Conservation (phyloP, 2,888 invertebrate genomes). For the Asteroscopus sphinx region DNA sequence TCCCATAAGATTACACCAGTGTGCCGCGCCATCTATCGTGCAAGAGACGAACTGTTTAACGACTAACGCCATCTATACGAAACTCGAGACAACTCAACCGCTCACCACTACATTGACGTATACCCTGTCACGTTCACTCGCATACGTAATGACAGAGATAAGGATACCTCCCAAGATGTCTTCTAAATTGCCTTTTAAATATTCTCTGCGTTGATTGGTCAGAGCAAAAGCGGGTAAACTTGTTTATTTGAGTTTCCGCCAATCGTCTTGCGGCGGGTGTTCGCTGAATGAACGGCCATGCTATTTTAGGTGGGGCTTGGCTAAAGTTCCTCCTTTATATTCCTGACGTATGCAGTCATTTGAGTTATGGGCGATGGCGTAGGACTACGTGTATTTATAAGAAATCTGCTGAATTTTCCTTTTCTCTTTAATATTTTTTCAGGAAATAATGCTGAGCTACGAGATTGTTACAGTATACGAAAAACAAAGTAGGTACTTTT, state of each 20-base stretch:
- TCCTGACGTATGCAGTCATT: slow-evolving; percentile 87
- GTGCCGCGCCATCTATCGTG: slow-evolving; percentile 72
- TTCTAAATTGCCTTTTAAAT: slow-evolving; percentile 79
- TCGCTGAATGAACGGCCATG: slow-evolving; percentile 81
- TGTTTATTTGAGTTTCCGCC: slow-evolving; percentile 77
- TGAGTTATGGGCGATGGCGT: slow-evolving; percentile 86
- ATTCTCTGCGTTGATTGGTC: slow-evolving; percentile 82
- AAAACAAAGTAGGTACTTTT: slow-evolving; percentile 11
- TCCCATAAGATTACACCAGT: slow-evolving; percentile 50
- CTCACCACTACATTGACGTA: slow-evolving; percentile 70
- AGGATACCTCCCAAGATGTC: slow-evolving; percentile 74
- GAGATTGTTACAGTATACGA: slow-evolving; percentile 56
- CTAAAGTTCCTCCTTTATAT: slow-evolving; percentile 87
- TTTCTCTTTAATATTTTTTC: slow-evolving; percentile 68
- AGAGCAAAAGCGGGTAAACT: slow-evolving; percentile 71
- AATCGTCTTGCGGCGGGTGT: slow-evolving; percentile 74
- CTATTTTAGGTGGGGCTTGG: slow-evolving; percentile 84
- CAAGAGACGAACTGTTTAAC: slow-evolving; percentile 67
- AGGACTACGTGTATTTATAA: slow-evolving; percentile 81
- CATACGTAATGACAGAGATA: slow-evolving; percentile 76
- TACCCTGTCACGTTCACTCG: slow-evolving; percentile 72
- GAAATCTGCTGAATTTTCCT: slow-evolving; percentile 77
- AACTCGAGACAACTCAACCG: slow-evolving; percentile 43
- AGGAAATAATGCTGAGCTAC: slow-evolving; percentile 67
- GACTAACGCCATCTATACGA: slow-evolving; percentile 77